Percentiles rank a stretch among this genome's conserved stretches.
Conservation (phyloP, 2,888 invertebrate genomes). For the Alloscopus bannaensis region DNA sequence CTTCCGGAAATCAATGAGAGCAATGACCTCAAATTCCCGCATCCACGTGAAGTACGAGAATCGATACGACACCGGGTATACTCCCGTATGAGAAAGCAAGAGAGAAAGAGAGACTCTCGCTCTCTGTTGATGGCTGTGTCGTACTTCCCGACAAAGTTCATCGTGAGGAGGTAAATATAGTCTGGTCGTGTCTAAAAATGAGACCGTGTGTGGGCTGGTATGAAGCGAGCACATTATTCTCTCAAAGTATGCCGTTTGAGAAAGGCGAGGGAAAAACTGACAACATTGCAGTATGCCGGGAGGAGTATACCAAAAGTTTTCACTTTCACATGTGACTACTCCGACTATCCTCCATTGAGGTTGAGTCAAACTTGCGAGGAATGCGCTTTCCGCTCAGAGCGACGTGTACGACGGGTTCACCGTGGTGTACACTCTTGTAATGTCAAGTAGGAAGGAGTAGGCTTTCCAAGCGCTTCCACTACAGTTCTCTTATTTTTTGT, state of each 20-base stretch:
- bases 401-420: too few relatives aligned
- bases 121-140: slow-evolving; percentile 4
- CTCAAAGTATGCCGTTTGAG: not conserved
- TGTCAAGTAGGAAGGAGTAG: too few relatives aligned
- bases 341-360: too few relatives aligned
- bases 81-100: slow-evolving; percentile 31
- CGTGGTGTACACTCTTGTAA: too few relatives aligned
- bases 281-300: not conserved
- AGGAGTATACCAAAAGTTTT: slow-evolving; percentile 44
- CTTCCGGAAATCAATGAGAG: slow-evolving; percentile 73
- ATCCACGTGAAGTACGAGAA: slow-evolving; percentile 71
- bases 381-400: too few relatives aligned
- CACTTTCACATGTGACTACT: too few relatives aligned
- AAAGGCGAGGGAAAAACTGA: too few relatives aligned
- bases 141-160: slow-evolving; percentile 34
- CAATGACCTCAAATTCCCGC: slow-evolving; percentile 73
- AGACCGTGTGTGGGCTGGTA: slow-evolving; percentile 19
- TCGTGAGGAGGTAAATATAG: slow-evolving; percentile 50
- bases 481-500: not conserved
- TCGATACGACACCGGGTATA: slow-evolving; percentile 61
- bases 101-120: too few relatives aligned
- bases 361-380: too few relatives aligned
- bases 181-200: slow-evolving; percentile 51
- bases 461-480: too few relatives aligned
- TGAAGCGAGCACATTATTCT: not conserved